phyloP scores from a whole-genome alignment of 2,888 invertebrate species.

The Chaetoderma sp. region DNA sequence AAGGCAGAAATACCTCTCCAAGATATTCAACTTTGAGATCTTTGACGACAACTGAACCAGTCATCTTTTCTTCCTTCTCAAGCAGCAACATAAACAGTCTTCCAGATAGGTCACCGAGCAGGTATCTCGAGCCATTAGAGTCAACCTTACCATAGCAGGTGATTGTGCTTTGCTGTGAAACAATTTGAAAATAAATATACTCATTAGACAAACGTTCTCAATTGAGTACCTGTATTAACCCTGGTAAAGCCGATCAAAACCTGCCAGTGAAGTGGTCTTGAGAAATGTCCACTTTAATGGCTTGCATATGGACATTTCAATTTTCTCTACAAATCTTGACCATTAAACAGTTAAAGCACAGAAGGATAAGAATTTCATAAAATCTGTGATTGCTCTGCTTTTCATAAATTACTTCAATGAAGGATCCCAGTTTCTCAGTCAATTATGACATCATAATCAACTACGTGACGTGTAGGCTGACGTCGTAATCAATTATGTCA shows the following conservation, averaged over 20 bases:
- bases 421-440: too few relatives aligned
- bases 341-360: too few relatives aligned
- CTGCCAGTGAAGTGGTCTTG: background rate
- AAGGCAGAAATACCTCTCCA: conserved; percentile 72
- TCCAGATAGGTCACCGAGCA: conserved; percentile 93
- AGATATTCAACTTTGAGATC: conserved; percentile 93
- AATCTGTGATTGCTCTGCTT: too few relatives aligned
- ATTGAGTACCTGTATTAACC: background rate
- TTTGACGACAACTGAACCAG: conserved; percentile 81
- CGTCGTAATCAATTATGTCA: too few relatives aligned
- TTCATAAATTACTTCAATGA: too few relatives aligned
- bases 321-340: too few relatives aligned
- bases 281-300: too few relatives aligned
- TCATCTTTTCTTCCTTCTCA: conserved; percentile 78
- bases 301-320: too few relatives aligned
- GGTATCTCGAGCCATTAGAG: conserved; percentile 86
- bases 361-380: too few relatives aligned
- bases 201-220: too few relatives aligned
- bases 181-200: background rate
- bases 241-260: background rate
- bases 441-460: too few relatives aligned
- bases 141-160: conserved; percentile 96
- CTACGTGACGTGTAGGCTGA: too few relatives aligned
- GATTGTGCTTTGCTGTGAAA: conserved; percentile 86
- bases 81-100: conserved; percentile 94